Conservation (phyloP, 2,888 invertebrate genomes). For the Macrophya alboannulata region DNA sequence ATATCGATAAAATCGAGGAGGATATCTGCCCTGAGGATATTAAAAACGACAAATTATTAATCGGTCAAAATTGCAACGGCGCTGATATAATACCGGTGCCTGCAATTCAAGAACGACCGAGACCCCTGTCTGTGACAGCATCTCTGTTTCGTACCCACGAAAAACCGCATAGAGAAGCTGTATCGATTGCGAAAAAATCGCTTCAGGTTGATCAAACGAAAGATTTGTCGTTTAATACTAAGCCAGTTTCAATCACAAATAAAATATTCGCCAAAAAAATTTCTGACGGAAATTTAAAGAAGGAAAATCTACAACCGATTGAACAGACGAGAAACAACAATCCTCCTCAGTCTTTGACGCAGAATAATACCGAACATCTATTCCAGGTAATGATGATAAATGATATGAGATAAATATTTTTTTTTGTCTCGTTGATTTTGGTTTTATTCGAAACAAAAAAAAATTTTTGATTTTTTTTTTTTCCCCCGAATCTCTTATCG, state of each 20-base stretch:
- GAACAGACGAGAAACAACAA: not conserved
- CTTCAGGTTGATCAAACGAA: constrained; percentile 52
- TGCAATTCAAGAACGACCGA: constrained; percentile 57
- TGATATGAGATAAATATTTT: too few species aligned
- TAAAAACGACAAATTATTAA: not conserved
- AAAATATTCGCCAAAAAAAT: constrained; percentile 59
- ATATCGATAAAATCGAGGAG: not conserved
- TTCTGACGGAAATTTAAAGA: constrained; percentile 29
- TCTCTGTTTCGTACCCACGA: constrained; percentile 73
- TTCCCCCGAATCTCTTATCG: not conserved
- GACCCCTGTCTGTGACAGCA: constrained; percentile 77
- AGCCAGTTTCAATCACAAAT: constrained; percentile 61
- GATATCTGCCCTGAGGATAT: not conserved
- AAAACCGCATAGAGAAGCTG: constrained; percentile 43
- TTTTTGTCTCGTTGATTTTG: too few species aligned
- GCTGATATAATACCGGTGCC: not conserved
- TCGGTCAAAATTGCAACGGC: constrained; percentile 2
- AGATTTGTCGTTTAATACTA: constrained; percentile 45
- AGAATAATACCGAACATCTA: not conserved
- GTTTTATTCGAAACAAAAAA: not conserved
- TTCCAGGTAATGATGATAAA: constrained; percentile 10
- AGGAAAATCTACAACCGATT: not conserved
- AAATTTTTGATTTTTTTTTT: not conserved
- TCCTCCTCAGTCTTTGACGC: not conserved
- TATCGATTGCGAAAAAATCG: constrained; percentile 32